These are phyloP conservation scores for Maccullochella peelii DNA, from an alignment of 2,113 vertebrate genomes.

Conservation along the genomic window DNA sequence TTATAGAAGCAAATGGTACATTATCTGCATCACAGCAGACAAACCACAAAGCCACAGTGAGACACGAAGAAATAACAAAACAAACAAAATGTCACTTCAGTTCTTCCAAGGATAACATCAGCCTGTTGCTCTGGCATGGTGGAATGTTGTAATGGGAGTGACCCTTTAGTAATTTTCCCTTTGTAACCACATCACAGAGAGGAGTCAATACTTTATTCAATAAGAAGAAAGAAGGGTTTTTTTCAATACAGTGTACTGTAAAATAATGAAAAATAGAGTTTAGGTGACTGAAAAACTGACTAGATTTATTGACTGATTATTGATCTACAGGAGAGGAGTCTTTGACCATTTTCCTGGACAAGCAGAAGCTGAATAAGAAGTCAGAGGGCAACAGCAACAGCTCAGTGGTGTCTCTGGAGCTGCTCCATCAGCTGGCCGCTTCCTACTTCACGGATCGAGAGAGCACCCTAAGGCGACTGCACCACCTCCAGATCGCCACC, in stretches of 20 bases:
- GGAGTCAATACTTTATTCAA: neutral
- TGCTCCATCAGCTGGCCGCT: slow-evolving; percentile 95
- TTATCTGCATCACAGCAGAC: slow-evolving; percentile 17
- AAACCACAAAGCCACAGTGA: slow-evolving; percentile 44
- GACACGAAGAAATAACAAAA: slow-evolving; percentile 41
- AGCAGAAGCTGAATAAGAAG: slow-evolving; percentile 93
- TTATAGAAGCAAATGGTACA: slow-evolving; percentile 9
- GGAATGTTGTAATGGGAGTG: neutral
- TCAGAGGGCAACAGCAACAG: slow-evolving; percentile 89
- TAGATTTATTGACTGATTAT: neutral
- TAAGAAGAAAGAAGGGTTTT: neutral
- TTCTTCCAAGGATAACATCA: neutral
- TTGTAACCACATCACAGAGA: neutral
- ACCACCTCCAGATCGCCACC: slow-evolving; percentile 98
- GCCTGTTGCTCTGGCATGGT: neutral
- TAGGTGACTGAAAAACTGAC: neutral
- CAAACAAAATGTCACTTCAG: slow-evolving; percentile 11
- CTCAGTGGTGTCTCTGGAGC: slow-evolving; percentile 92
- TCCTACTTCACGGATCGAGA: slow-evolving; percentile 99
- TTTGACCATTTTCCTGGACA: slow-evolving; percentile 98
- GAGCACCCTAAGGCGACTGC: slow-evolving; percentile 93
- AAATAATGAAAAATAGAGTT: neutral
- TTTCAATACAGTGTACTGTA: neutral
- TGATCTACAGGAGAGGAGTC: slow-evolving; percentile 92
- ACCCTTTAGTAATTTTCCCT: neutral